Percentiles rank a stretch among this genome's conserved stretches.
These are phyloP conservation scores for Falco biarmicus DNA, from an alignment of 2,797 vertebrate genomes.

Conservation along the genomic window DNA sequence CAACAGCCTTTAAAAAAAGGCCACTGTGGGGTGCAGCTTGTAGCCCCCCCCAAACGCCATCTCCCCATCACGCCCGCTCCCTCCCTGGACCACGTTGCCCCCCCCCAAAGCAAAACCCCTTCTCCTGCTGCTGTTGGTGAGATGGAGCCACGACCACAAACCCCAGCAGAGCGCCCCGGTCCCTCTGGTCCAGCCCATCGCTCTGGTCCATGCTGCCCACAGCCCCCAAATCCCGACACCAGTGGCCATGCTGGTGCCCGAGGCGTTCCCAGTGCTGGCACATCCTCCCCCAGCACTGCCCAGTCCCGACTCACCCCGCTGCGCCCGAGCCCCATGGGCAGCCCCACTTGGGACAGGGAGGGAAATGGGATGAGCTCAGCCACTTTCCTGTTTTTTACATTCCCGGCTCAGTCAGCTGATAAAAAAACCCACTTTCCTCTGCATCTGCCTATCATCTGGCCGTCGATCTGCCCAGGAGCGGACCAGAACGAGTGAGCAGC, in stretches of 20 bases:
- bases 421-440: background rate
- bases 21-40: background rate
- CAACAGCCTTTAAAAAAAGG: background rate
- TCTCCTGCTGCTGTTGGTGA: background rate
- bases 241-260: rapidly evolving
- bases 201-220: rapidly evolving
- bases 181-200: rapidly evolving
- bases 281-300: background rate
- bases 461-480: background rate
- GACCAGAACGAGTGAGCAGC: background rate
- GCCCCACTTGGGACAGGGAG: background rate
- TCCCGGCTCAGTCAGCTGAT: conserved; percentile 5
- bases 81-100: rapidly evolving
- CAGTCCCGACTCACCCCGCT: background rate
- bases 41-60: too few relatives aligned
- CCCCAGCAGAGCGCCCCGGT: background rate
- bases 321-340: background rate
- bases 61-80: background rate
- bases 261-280: background rate
- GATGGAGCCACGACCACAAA: background rate
- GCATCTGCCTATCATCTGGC: background rate
- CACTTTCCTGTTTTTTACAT: conserved; percentile 53
- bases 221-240: background rate
- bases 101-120: background rate
- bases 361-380: conserved; percentile 49